phyloP scores from a whole-genome alignment of 2,888 invertebrate genomes.

The Callinectes sapidus region DNA sequence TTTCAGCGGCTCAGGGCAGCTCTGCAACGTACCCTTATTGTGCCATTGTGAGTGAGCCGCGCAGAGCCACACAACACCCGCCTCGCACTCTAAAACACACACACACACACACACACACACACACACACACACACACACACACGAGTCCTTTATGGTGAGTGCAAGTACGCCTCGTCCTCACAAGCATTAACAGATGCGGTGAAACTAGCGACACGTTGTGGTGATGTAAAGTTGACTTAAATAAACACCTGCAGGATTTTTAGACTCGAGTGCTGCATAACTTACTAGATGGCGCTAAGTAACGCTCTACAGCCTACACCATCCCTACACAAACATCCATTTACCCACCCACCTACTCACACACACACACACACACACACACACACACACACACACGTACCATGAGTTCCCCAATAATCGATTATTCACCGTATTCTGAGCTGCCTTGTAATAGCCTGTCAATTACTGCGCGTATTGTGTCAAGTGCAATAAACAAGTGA shows the following conservation, averaged over 20 bases:
- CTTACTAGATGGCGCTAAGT: background rate
- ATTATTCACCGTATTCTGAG: background rate
- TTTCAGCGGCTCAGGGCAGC: constrained; percentile 33
- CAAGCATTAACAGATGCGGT: background rate
- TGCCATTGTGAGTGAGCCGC: constrained; percentile 23
- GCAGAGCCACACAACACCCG: constrained; percentile 6
- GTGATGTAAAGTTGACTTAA: too few relatives aligned
- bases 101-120: constrained; percentile 31
- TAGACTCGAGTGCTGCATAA: too few relatives aligned
- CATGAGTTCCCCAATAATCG: background rate
- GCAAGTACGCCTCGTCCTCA: background rate
- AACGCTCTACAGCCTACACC: background rate
- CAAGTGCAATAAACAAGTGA: background rate
- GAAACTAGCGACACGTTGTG: background rate
- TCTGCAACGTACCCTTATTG: constrained; percentile 31
- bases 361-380: background rate
- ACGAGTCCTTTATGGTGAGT: background rate
- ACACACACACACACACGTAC: background rate
- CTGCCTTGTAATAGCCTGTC: background rate
- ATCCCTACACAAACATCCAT: background rate
- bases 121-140: constrained; percentile 31
- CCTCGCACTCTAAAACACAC: background rate
- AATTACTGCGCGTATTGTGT: background rate
- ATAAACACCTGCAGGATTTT: too few relatives aligned
- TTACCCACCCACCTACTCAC: background rate